Evolutionary conservation across 2,113 vertebrate genomes (phyloP), one percentile per base, ranked within the genome.

Genomic region (Struthidea cinerea): DNA sequence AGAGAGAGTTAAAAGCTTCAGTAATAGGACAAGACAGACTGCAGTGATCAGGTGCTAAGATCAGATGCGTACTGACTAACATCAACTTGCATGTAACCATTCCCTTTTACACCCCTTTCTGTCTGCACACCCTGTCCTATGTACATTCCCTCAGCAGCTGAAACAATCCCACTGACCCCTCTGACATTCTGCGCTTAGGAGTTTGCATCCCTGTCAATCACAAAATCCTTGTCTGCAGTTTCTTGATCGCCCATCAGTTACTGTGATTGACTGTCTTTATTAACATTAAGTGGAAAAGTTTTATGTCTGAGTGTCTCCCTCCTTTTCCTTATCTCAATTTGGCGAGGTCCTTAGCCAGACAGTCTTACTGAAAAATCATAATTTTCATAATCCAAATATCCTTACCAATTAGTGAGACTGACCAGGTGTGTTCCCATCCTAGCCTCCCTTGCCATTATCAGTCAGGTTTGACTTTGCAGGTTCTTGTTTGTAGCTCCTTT

Each of bases 31-130:
- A 39, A 27, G 30, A n/a, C 30, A 52, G 41, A 16, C 23, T 52
- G 20, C 35, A 50, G 33, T 19, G 9, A 23, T 73, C 4, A n/a
- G 17, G 7, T 7, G 2, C 18, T 7, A 13, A 52, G 8, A 9
- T 77, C 53, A 70, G 33, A 15, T 20, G 28, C 3, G 3, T 30
- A n/a, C 23, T 67, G n/a, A 53, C n/a, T 12, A 27, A 27, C 14
- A 17, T 13, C 2, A 10, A 7, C 9, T 60, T 57, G 32, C 11
- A 26, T 3, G 2, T 27, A 44, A 1, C 39, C 4, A 0, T 22
- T 18, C 6, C 7, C 4, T 68, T 73, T 77, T 35, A 12, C 11
- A 27, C 2, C 3, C 3, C 1, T 65, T 76, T 39, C 27, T 56
- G 17, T 61, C 37, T 85, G 14, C 20, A 39, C 10, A 13, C 32